Conservation (phyloP, 2,888 invertebrate species). For the Leptura quadrifasciata region DNA sequence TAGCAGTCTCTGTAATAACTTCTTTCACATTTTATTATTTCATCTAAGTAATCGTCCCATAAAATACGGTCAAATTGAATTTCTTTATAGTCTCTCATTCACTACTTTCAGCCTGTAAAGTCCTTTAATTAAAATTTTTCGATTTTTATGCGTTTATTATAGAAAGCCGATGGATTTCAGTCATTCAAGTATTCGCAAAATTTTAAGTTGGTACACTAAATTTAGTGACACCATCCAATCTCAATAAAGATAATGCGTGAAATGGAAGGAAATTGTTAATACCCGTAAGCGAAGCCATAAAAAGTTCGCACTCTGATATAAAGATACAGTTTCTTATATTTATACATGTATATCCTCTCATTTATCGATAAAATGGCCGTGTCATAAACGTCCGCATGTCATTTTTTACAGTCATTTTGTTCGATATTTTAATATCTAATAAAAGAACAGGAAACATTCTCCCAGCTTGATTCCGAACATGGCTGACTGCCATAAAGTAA, state of each 20-base stretch:
- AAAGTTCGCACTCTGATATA: constrained; percentile 51
- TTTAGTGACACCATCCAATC: constrained; percentile 13
- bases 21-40: constrained; percentile 2
- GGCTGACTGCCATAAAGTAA: constrained; percentile 61
- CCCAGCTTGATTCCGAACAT: constrained; percentile 69
- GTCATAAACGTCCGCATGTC: constrained; percentile 68
- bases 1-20: neutral
- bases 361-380: constrained; percentile 52
- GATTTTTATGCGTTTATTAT: constrained; percentile 7
- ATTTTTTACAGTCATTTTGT: constrained; percentile 67
- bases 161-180: constrained; percentile 1
- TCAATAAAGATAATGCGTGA: constrained; percentile 50
- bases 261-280: constrained; percentile 40
- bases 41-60: neutral
- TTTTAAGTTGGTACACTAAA: neutral
- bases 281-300: constrained; percentile 28
- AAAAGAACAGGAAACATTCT: constrained; percentile 67
- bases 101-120: neutral
- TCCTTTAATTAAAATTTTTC: neutral
- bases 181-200: constrained; percentile 7
- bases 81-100: neutral
- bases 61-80: constrained; percentile 1
- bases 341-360: constrained; percentile 20
- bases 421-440: constrained; percentile 72
- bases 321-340: constrained; percentile 50